These are phyloP conservation scores for Melanotaenia trifasciata DNA, from an alignment of 2,797 vertebrate species.

Conservation along the genomic window DNA sequence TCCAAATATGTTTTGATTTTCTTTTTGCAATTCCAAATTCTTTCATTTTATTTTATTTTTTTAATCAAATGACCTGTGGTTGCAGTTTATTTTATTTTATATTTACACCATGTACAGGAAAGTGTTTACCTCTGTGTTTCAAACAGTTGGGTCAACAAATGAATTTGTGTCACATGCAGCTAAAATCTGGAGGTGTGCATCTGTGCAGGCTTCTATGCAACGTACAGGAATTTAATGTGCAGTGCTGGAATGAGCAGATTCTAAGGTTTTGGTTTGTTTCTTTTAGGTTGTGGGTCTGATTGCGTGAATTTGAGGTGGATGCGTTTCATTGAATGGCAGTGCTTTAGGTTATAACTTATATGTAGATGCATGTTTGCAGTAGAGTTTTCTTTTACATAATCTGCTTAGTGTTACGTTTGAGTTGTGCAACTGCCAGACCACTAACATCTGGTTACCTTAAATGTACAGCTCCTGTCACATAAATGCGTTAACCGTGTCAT, in stretches of 20 bases:
- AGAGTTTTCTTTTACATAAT: neutral
- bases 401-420: neutral
- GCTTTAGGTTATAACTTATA: constrained; percentile 7
- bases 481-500: neutral
- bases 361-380: neutral
- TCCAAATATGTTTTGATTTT: too few relatives aligned
- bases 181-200: neutral
- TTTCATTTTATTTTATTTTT: too few relatives aligned
- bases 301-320: neutral
- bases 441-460: neutral
- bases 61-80: too few relatives aligned
- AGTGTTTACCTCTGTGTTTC: too few relatives aligned
- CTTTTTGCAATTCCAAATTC: too few relatives aligned
- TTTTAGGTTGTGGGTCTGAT: neutral
- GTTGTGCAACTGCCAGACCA: neutral
- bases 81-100: too few relatives aligned
- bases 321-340: neutral
- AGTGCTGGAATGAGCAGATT: neutral
- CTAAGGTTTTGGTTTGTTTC: neutral
- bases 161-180: neutral
- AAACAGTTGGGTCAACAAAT: too few relatives aligned
- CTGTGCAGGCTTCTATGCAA: neutral
- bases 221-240: neutral
- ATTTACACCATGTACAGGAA: too few relatives aligned
- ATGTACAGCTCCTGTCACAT: neutral